These are phyloP conservation scores for Apotomis turbidana DNA, from an alignment of 2,888 invertebrate species.

Conservation along the genomic window DNA sequence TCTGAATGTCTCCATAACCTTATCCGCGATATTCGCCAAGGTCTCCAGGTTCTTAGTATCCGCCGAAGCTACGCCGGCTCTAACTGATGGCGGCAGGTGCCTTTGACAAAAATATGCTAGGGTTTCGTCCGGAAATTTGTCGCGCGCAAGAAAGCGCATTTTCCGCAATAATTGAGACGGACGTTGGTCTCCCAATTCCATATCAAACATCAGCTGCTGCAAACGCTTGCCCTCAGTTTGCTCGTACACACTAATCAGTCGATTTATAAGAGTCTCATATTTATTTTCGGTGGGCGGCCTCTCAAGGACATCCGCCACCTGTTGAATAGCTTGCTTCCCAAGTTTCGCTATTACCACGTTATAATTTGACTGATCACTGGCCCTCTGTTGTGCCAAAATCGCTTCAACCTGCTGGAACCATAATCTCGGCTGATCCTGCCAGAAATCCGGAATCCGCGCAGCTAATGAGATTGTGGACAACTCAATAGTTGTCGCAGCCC, in stretches of 20 bases:
- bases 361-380: not conserved
- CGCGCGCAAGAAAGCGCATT: too few species aligned
- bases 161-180: too few species aligned
- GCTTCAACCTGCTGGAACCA: constrained; percentile 21
- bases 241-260: too few species aligned
- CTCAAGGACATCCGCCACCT: constrained; percentile 5
- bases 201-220: constrained; percentile 15
- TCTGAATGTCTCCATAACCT: constrained; percentile 1
- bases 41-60: constrained; percentile 7
- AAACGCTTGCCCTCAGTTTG: constrained; percentile 15
- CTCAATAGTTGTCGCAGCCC: not conserved
- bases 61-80: constrained; percentile 23
- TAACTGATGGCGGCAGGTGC: constrained; percentile 21
- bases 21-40: constrained; percentile 28
- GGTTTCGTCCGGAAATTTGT: too few species aligned
- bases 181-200: too few species aligned
- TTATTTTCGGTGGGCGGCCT: not conserved
- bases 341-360: not conserved
- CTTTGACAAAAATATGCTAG: too few species aligned
- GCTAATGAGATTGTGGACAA: not conserved
- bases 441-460: constrained; percentile 4
- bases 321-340: not conserved
- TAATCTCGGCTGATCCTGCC: constrained; percentile 9
- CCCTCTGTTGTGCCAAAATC: not conserved
- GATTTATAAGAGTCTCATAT: not conserved